Base-by-base conservation (phyloP, 1,140 invertebrate genomes). In the Aphaenogaster rudis region DNA sequence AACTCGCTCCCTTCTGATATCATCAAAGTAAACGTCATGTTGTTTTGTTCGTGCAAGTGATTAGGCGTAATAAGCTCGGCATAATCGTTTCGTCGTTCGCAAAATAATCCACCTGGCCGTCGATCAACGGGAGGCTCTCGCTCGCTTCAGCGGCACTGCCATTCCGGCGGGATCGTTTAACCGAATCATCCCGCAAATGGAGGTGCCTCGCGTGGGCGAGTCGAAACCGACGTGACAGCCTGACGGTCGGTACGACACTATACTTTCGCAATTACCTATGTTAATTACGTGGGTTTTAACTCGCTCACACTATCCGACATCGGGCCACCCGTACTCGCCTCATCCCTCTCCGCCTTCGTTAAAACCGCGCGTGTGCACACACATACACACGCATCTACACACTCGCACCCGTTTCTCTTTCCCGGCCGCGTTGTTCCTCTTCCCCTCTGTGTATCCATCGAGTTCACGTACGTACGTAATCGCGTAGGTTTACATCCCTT, bases 191-290 rank as follows among this genome's bases (percentile, higher is more conserved):
- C 82, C 36, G 59, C 59, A 79, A 86, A 86, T 86, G 74, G 48
- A 76, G 50, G 42, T 50, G 33, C 28, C 36, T 86, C 39, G 45
- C 28, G 3, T 42, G 15, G 36, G 45, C 39, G 45, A 89, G 59
- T 45, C 21, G 54, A 89, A 86, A 80, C 48, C 54, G 82, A 86
- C 59, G 39, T 36, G 69, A 86, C 63, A 72, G 67, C 72, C 15
- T 39, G 39, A 61, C 52, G 61, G 21, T 50, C 64, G 82, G n/a
- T 21, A 66, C 82, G 69, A 28, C 48, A 59, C 87, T 87, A 86
- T 79, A 88, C 82, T 92, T 87, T 93, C 76, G 88, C 90, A 93
- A 92, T 94, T 93, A 93, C 88, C 90, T 81, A 89, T 92, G 92
- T 93, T 93, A 93, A 93, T 94, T 91, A 90, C 86, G 86, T 72